Base-by-base conservation (phyloP, 2,888 invertebrate species). In the Trimorus sp. region DNA sequence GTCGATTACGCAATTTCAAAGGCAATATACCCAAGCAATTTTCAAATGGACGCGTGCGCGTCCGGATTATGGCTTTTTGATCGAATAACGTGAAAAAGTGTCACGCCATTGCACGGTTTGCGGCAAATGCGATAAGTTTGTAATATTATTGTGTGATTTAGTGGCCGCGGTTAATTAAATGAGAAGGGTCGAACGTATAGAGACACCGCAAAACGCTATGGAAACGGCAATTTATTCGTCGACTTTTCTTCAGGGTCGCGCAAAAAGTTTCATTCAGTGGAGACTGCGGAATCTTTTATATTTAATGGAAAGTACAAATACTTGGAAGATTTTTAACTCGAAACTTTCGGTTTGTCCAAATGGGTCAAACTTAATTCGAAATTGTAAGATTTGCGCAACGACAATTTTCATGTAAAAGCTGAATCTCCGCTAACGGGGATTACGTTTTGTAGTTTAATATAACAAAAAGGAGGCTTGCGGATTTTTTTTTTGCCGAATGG, bases 121-220 rank as follows among this genome's bases (percentile, higher is more conserved):
- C 82, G 69, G 48, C 65, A 78, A 74, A 84, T 71, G 75, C 56
- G 83, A 75, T 77, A 84, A 88, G 86, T 87, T 89, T 87, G 88
- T 87, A 88, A 88, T 88, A 89, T 87, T 85, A 65, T 83, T 84
- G 80, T 84, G 83, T 88, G 88, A 89, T 89, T 89, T 88, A 89
- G 84, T 84, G 62, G 70, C 79, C 58, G 75, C 82, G 84, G 86
- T 88, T 89, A 88, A 89, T 89, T 89, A 89, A 89, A 88, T 85
- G 85, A 84, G 79, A 84, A 84, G 84, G 76, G 76, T 84, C 78
- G 81, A 81, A 84, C 82, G 83, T 66, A 86, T 81, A 84, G 84
- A 84, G 84, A 85, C 81, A 83, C 83, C 78, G 78, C 74, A 77
- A 82, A 83, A 66, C 53, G 76, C 71, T 74, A 74, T 68, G 81